These are phyloP conservation scores for Vanacampus margaritifer DNA, from an alignment of 2,113 vertebrate species.

Conservation along the genomic window DNA sequence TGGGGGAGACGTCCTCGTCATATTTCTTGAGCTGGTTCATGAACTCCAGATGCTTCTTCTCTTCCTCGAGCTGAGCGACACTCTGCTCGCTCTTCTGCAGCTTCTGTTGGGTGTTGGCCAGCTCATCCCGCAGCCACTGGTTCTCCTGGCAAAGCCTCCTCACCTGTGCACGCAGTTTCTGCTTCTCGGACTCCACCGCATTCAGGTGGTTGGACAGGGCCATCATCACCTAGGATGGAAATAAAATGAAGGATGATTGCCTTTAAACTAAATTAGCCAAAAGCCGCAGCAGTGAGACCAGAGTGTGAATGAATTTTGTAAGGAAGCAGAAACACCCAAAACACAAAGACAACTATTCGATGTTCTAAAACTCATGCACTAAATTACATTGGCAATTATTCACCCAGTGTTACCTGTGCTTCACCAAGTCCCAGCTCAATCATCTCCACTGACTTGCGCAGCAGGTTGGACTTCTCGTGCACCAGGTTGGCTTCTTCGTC, in stretches of 20 bases:
- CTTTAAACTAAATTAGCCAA: slow-evolving; percentile 5
- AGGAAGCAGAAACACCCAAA: slow-evolving; percentile 26
- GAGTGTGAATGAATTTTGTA: slow-evolving; percentile 31
- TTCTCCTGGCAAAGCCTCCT: slow-evolving; percentile 95
- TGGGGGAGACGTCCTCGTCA: slow-evolving; percentile 86
- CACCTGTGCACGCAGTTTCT: slow-evolving; percentile 95
- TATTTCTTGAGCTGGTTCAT: slow-evolving; percentile 98
- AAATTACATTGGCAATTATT: background rate
- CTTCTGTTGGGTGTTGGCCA: slow-evolving; percentile 97
- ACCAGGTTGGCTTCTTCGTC: slow-evolving; percentile 96
- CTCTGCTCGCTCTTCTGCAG: slow-evolving; percentile 95
- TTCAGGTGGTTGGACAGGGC: slow-evolving; percentile 93
- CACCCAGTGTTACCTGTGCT: slow-evolving; percentile 80
- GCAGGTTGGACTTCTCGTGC: slow-evolving; percentile 93
- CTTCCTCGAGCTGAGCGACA: slow-evolving; percentile 96
- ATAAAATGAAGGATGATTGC: background rate
- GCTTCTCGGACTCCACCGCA: slow-evolving; percentile 96
- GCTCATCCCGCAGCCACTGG: slow-evolving; percentile 94
- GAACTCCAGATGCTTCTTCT: slow-evolving; percentile 97
- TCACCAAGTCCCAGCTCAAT: slow-evolving; percentile 95
- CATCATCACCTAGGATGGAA: slow-evolving; percentile 89
- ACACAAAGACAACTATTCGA: background rate
- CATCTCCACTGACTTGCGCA: slow-evolving; percentile 96
- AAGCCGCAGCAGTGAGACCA: background rate
- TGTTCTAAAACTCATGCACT: background rate